A percentile compares a stretch with the other conserved stretches of the same genome.
Conservation (phyloP, 2,113 vertebrate genomes). For the Sprattus sprattus region DNA sequence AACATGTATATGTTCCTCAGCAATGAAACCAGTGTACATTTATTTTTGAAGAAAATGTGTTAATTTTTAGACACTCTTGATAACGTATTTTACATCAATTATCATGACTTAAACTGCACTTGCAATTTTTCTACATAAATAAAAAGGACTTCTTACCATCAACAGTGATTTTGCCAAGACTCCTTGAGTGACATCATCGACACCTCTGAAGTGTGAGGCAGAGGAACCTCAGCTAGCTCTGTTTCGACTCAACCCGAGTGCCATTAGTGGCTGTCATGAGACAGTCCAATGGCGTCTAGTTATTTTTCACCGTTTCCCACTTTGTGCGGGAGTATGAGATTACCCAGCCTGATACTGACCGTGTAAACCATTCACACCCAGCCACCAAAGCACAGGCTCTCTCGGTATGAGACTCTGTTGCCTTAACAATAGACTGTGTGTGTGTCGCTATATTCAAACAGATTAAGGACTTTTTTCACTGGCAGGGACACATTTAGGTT, state of each 20-base stretch:
- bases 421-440: not conserved
- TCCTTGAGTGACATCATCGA: not conserved
- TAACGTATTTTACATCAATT: not conserved
- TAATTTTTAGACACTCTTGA: not conserved
- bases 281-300: not conserved
- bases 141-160: not conserved
- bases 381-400: not conserved
- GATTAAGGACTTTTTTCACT: conserved; percentile 13
- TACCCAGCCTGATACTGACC: not conserved
- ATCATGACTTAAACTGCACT: not conserved
- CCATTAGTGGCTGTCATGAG: not conserved
- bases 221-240: not conserved
- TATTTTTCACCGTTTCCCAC: not conserved
- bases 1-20: not conserved
- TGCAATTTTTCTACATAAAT: not conserved
- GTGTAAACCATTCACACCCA: not conserved
- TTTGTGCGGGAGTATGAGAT: conserved; percentile 8
- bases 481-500: not conserved
- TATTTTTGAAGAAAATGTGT: not conserved
- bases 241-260: not conserved
- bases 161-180: not conserved
- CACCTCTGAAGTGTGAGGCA: not conserved
- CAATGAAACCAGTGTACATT: not conserved
- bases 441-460: not conserved
- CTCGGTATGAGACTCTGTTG: not conserved